phyloP scores from a whole-genome alignment of 2,888 invertebrate species.

The Petrolisthes manimaculis region DNA sequence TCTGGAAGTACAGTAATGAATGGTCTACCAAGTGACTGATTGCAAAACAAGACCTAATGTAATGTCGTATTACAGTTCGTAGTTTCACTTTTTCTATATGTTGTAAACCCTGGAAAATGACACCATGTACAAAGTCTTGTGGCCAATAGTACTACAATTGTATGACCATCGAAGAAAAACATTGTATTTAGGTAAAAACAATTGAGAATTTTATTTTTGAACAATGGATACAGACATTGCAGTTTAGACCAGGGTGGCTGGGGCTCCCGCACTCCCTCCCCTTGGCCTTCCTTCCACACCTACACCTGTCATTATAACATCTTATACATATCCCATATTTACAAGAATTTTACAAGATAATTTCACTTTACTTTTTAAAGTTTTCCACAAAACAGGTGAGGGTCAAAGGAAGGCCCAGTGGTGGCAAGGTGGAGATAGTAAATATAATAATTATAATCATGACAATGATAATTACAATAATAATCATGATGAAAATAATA shows the following conservation, averaged over 20 bases:
- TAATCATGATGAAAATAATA: not conserved
- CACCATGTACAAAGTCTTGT: not conserved
- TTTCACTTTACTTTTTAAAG: not conserved
- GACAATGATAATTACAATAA: slow-evolving; percentile 5
- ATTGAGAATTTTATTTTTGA: slow-evolving; percentile 60
- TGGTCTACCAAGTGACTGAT: too few relatives aligned
- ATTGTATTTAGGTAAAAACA: slow-evolving; percentile 38
- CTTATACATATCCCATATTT: not conserved
- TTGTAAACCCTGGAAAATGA: not conserved
- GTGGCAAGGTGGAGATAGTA: not conserved
- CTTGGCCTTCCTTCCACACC: not conserved
- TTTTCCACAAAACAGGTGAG: not conserved
- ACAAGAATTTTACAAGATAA: not conserved
- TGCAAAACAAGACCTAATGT: too few relatives aligned
- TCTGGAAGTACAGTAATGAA: too few relatives aligned
- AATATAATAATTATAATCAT: not conserved
- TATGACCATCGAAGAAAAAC: not conserved
- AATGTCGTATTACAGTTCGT: not conserved
- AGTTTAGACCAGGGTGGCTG: slow-evolving; percentile 36
- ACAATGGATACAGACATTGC: slow-evolving; percentile 59
- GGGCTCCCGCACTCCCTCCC: not conserved
- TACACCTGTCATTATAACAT: not conserved
- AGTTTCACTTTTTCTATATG: not conserved
- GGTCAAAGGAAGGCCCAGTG: not conserved
- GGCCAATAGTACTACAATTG: not conserved